Percentiles rank a stretch among this genome's conserved stretches.
These are phyloP conservation scores for Diaphora mendica DNA, from an alignment of 2,888 invertebrate species.

Conservation along the genomic window DNA sequence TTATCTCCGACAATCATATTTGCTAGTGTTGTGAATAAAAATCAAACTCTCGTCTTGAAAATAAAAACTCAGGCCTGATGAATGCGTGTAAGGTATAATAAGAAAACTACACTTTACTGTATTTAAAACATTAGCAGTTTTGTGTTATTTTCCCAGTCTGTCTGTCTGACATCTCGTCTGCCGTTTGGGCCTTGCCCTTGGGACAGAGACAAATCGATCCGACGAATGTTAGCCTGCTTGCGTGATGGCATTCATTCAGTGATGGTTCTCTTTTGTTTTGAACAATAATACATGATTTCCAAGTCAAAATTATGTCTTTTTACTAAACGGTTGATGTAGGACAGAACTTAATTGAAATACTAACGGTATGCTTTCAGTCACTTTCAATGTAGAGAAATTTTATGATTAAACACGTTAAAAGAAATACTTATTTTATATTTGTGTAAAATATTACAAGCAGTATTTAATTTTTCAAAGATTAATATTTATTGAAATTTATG, in stretches of 20 bases:
- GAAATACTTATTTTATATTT: no score
- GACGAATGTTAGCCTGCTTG: conserved; percentile 32
- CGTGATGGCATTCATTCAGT: conserved; percentile 4
- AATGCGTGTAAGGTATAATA: not conserved
- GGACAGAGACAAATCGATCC: conserved; percentile 43
- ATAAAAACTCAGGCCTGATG: no score
- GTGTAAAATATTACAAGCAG: no score
- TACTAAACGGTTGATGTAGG: not conserved
- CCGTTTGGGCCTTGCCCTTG: conserved; percentile 51
- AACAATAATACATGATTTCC: not conserved
- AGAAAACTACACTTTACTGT: not conserved
- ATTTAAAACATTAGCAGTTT: conserved; percentile 19
- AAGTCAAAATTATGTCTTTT: not conserved
- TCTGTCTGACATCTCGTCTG: conserved; percentile 57
- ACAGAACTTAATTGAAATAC: not conserved
- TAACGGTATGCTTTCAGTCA: no score
- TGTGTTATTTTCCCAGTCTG: conserved; percentile 25
- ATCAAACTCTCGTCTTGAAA: not conserved
- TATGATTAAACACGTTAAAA: not conserved
- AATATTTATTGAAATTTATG: no score
- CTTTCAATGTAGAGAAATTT: not conserved
- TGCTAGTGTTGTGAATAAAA: not conserved
- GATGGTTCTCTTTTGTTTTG: not conserved
- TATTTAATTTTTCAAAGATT: no score
- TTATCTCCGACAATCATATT: not conserved